phyloP scores from a whole-genome alignment of 2,888 invertebrate genomes.

The Acronicta psi region DNA sequence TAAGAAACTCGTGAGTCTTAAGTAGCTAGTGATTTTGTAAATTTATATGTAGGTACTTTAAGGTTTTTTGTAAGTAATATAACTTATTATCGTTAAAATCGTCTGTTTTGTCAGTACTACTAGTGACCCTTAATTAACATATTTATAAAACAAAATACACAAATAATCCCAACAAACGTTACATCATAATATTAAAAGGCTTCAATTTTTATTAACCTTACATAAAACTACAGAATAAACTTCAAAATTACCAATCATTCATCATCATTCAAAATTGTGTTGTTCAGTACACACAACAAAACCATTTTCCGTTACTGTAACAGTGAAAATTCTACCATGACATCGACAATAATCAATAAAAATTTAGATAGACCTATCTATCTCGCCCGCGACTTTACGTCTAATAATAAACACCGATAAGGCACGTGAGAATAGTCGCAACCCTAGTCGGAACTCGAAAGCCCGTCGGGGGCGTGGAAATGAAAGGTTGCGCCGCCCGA shows the following conservation, averaged over 20 bases:
- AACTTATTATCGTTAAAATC: constrained; percentile 30
- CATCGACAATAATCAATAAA: constrained; percentile 28
- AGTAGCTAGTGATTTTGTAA: constrained; percentile 72
- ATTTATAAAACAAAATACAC: too few relatives aligned
- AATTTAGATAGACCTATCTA: constrained; percentile 15
- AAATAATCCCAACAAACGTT: too few relatives aligned
- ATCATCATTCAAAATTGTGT: neutral
- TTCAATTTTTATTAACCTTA: too few relatives aligned
- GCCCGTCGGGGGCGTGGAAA: constrained; percentile 74
- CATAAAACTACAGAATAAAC: too few relatives aligned
- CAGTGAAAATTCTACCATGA: constrained; percentile 2
- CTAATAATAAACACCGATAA: constrained; percentile 52
- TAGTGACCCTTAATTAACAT: neutral
- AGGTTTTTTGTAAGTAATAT: constrained; percentile 48
- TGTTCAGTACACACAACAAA: neutral
- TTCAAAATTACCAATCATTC: too few relatives aligned
- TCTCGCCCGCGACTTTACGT: constrained; percentile 13
- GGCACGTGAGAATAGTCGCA: constrained; percentile 48
- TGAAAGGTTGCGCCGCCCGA: constrained; percentile 66
- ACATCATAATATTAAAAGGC: too few relatives aligned
- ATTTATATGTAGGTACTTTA: constrained; percentile 42
- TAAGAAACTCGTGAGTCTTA: constrained; percentile 66
- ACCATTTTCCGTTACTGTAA: neutral
- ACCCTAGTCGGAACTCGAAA: constrained; percentile 58
- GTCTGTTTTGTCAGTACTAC: constrained; percentile 3